These are phyloP conservation scores for Ophion obscuratus DNA, from an alignment of 2,888 invertebrate species.

Conservation along the genomic window DNA sequence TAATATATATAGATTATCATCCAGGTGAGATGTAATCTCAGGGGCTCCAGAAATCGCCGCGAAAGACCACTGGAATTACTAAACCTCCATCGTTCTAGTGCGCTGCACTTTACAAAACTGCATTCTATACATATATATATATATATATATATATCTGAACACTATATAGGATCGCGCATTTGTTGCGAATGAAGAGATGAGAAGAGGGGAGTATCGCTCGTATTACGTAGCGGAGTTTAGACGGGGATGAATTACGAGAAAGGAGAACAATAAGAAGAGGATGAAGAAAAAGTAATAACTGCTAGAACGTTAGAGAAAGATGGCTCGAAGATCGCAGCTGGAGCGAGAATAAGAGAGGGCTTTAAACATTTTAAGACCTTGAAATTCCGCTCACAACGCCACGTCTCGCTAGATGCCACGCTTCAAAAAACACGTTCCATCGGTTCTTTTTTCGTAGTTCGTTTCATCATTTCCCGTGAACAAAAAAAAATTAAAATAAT, in stretches of 20 bases:
- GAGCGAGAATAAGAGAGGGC: constrained; percentile 15
- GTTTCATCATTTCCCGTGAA: background rate
- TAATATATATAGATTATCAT: background rate
- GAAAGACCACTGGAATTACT: constrained; percentile 71
- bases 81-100: constrained; percentile 75
- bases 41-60: constrained; percentile 58
- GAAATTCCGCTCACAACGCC: constrained; percentile 3
- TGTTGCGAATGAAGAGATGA: constrained; percentile 60
- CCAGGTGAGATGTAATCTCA: constrained; percentile 13
- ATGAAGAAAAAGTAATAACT: constrained; percentile 61
- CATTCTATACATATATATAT: constrained; percentile 7
- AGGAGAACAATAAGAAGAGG: constrained; percentile 21
- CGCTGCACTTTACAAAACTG: constrained; percentile 37
- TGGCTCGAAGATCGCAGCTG: constrained; percentile 31
- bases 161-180: constrained; percentile 29
- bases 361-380: constrained; percentile 27
- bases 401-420: background rate
- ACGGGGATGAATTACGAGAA: constrained; percentile 61
- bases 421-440: constrained; percentile 6
- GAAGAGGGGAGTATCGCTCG: constrained; percentile 38
- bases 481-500: background rate
- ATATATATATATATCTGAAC: background rate
- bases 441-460: background rate
- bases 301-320: constrained; percentile 50
- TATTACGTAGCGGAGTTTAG: constrained; percentile 24